These are phyloP conservation scores for Brachymystax lenok DNA, from an alignment of 2,797 vertebrate genomes.

Conservation along the genomic window DNA sequence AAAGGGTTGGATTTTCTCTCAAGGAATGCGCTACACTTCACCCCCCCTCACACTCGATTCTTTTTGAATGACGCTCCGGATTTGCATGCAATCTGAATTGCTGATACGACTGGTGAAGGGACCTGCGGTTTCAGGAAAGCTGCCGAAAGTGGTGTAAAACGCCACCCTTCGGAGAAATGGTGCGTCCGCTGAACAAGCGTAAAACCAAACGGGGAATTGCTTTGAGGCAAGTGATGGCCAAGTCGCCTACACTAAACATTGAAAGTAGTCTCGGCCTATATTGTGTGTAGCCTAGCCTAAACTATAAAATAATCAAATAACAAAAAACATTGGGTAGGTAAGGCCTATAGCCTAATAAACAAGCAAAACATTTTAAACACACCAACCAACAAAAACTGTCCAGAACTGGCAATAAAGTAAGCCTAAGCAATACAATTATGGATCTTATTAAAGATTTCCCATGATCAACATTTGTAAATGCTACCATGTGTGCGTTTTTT, in stretches of 20 bases:
- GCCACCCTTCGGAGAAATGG: constrained; percentile 82
- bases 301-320: neutral
- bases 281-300: neutral
- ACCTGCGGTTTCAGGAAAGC: constrained; percentile 22
- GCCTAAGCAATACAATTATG: neutral
- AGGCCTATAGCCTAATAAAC: no score
- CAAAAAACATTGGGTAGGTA: neutral
- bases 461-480: constrained; percentile 64
- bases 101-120: constrained; percentile 76
- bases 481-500: constrained; percentile 69
- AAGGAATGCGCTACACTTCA: constrained; percentile 58
- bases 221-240: neutral
- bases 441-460: constrained; percentile 58
- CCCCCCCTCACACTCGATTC: constrained; percentile 42
- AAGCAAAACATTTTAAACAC: neutral
- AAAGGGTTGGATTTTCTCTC: constrained; percentile 52
- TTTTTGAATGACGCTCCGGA: constrained; percentile 65
- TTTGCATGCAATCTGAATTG: constrained; percentile 89
- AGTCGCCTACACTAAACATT: neutral
- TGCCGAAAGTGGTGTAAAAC: constrained; percentile 68
- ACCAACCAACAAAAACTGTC: neutral
- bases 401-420: neutral
- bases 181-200: constrained; percentile 33
- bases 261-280: neutral
- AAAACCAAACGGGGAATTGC: neutral